phyloP scores from a whole-genome alignment of 1,140 invertebrate species.

The Samia ricini region DNA sequence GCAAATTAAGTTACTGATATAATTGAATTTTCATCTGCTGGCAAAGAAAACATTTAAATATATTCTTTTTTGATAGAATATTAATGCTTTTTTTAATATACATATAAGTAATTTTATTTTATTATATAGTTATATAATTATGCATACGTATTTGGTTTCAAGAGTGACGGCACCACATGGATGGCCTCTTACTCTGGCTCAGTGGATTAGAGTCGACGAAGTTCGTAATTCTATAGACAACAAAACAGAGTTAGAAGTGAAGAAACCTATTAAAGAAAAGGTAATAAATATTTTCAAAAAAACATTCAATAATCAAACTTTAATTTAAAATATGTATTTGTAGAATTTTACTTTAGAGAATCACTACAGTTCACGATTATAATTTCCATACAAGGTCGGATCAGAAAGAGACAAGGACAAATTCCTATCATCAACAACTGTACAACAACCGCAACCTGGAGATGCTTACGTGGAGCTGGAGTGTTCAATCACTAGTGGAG shows the following conservation, averaged over 20 bases:
- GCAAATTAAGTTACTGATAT: too few species aligned
- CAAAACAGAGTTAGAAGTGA: conserved; percentile 32
- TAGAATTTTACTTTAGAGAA: neutral
- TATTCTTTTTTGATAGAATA: too few species aligned
- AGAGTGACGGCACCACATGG: conserved; percentile 49
- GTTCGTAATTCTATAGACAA: conserved; percentile 37
- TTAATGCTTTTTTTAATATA: neutral
- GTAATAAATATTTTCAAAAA: conserved; percentile 18
- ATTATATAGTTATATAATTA: neutral
- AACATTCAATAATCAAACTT: neutral
- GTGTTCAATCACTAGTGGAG: conserved; percentile 33
- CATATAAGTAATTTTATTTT: neutral
- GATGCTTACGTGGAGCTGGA: conserved; percentile 58
- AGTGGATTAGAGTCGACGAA: conserved; percentile 58
- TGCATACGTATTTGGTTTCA: neutral
- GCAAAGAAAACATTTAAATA: too few species aligned
- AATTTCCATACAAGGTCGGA: neutral
- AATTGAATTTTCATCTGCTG: too few species aligned
- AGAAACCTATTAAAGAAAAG: conserved; percentile 48
- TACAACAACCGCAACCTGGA: conserved; percentile 39
- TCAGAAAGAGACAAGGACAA: conserved; percentile 44
- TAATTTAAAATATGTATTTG: neutral
- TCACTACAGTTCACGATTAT: neutral
- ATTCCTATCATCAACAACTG: neutral
- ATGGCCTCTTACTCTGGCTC: conserved; percentile 51